Base-by-base conservation (phyloP, 2,888 invertebrate species). In the Loripinus fragilis region DNA sequence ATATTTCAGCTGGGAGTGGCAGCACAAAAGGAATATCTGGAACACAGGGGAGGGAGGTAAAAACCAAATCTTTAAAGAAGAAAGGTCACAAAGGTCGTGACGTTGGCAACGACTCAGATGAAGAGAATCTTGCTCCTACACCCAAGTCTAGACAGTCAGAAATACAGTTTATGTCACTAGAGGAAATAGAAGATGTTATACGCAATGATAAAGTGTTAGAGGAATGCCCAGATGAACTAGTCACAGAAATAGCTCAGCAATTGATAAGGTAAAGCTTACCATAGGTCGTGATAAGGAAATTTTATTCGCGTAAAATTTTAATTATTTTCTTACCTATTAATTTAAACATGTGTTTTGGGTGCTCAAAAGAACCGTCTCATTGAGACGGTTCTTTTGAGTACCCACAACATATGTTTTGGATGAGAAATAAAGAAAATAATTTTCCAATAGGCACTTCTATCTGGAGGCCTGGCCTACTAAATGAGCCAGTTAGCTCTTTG, bases 1-100 rank as follows among this genome's bases (percentile, higher is more conserved):
- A 35, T 65, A 65, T 67, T 67, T 41, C 65, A 89, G 87, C 80
- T 52, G 87, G 81, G 33, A 85, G 88, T 74, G 85, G 86, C 10
- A 85, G 87, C 55, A 87, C 86, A 35, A 98, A 98, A 95, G 96
- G 96, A 68, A 98, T 98, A 20, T 12, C 7, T 17, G 98, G 98
- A 0, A 95, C 96, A 17, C 98, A 98, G 90, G 98, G 98, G 0
- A 95, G 98, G 50, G 98, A 99, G 95, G 98, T 98, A 0, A 98
- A 98, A 95, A 98, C 97, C 0, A 98, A 97, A 92, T 96, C 98
- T 1, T 96, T 97, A 0, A 98, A 98, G 91, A 98, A 98, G 94
- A 95, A 95, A 83, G 86, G 85, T 10, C 86, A 92, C 81, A 92
- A 88, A 83, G 95, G 89, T 94, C 94, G 87, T 66, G 85, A 72